Evolutionary conservation across 2,797 vertebrate genomes (phyloP).

Genomic region (Pangasius krempfi): DNA sequence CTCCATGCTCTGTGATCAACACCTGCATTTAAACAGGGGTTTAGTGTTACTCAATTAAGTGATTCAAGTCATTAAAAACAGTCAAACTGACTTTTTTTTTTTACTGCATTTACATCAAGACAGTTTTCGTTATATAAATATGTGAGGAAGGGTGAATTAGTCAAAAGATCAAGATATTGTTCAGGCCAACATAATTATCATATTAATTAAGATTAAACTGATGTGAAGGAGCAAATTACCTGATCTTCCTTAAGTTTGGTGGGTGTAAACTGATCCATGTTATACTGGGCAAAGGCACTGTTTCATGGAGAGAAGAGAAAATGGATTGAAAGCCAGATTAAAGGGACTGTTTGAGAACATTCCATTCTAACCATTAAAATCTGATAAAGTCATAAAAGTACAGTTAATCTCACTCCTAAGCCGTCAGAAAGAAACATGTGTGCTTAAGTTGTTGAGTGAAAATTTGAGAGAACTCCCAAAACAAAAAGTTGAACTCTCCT

Average conservation of each 20-base stretch:
- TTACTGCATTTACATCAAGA: not conserved
- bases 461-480: not conserved
- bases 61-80: not conserved
- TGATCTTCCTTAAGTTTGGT: conserved; percentile 91
- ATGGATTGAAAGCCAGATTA: not conserved
- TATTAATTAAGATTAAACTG: not conserved
- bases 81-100: not conserved
- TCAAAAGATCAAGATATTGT: not conserved
- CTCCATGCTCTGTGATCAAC: conserved; percentile 93
- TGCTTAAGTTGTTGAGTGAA: not conserved
- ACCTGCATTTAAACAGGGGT: conserved; percentile 71
- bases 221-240: conserved; percentile 67
- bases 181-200: not conserved
- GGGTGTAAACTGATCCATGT: conserved; percentile 95
- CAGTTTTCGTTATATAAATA: not conserved
- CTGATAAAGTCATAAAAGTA: not conserved
- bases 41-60: not conserved
- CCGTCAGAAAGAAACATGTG: not conserved
- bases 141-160: not conserved
- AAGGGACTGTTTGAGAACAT: not conserved
- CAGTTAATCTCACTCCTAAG: not conserved
- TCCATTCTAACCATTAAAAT: not conserved
- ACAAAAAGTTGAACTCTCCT: conserved; percentile 11
- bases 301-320: conserved; percentile 8
- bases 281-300: conserved; percentile 96